Conservation (phyloP, 2,888 invertebrate species). For the Ormyrus nitidulus region DNA sequence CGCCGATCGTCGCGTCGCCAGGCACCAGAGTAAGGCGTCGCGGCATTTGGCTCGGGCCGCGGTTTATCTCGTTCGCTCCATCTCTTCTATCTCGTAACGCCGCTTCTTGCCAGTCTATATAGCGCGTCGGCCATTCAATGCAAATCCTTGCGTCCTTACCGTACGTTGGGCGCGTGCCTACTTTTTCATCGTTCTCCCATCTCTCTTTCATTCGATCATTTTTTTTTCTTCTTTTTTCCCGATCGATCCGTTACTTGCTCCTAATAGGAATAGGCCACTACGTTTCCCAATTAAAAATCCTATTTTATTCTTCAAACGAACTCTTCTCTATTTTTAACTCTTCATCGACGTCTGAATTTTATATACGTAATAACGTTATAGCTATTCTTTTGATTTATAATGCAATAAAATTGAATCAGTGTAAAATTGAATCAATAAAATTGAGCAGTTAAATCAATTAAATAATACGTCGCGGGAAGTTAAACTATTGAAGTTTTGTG, state of each 20-base stretch:
- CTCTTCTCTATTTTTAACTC: no score
- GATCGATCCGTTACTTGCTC: not conserved
- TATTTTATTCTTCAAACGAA: no score
- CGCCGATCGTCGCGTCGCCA: not conserved
- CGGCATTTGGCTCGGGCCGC: slow-evolving; percentile 6
- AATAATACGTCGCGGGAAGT: no score
- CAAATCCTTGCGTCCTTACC: slow-evolving; percentile 37
- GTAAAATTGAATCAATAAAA: no score
- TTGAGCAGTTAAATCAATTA: no score
- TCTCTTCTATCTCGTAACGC: slow-evolving; percentile 14
- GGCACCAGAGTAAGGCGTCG: not conserved
- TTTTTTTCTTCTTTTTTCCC: not conserved
- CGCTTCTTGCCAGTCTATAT: slow-evolving; percentile 3
- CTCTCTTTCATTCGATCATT: not conserved
- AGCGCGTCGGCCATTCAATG: slow-evolving; percentile 44
- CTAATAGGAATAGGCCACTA: no score
- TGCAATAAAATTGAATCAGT: no score
- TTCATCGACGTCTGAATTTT: no score
- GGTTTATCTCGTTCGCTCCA: not conserved
- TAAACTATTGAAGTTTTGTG: no score
- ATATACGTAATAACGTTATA: no score
- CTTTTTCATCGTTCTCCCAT: not conserved
- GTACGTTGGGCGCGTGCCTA: not conserved
- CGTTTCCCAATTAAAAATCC: no score
- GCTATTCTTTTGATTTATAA: no score